Evolutionary conservation across 2,797 vertebrate species (phyloP).

Genomic region (Ctenochaetus hawaiiensis): DNA sequence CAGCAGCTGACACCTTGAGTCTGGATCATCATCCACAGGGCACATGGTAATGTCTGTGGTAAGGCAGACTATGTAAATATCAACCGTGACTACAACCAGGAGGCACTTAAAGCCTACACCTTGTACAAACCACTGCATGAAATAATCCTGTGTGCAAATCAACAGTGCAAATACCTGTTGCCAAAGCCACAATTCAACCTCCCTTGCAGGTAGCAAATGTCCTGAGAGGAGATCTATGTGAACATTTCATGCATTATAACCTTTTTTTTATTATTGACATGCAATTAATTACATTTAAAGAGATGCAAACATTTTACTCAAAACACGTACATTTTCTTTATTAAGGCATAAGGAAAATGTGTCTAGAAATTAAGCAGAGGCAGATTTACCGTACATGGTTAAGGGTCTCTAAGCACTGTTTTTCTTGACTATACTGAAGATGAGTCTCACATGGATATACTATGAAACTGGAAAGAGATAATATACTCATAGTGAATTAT

Average conservation of each 20-base stretch:
- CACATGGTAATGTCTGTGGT: background rate
- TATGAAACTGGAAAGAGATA: constrained; percentile 16
- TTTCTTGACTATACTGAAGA: background rate
- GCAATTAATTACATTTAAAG: background rate
- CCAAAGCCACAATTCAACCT: background rate
- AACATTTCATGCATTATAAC: background rate
- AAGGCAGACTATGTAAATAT: too few species aligned
- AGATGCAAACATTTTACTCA: background rate
- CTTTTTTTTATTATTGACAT: background rate
- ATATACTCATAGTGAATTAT: constrained; percentile 4
- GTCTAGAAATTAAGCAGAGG: background rate
- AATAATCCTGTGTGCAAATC: background rate
- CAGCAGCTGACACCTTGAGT: background rate
- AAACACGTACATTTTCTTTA: background rate
- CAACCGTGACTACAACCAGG: background rate
- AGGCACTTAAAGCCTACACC: background rate
- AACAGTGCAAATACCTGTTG: background rate
- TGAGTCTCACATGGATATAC: background rate
- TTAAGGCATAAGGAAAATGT: background rate
- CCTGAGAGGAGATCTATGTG: background rate
- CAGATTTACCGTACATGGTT: background rate
- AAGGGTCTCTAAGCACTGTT: background rate
- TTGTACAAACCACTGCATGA: constrained; percentile 5
- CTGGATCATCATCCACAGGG: background rate
- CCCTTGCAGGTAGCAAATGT: background rate